These are phyloP conservation scores for Harpagifer antarcticus DNA, from an alignment of 2,797 vertebrate genomes.

Conservation along the genomic window DNA sequence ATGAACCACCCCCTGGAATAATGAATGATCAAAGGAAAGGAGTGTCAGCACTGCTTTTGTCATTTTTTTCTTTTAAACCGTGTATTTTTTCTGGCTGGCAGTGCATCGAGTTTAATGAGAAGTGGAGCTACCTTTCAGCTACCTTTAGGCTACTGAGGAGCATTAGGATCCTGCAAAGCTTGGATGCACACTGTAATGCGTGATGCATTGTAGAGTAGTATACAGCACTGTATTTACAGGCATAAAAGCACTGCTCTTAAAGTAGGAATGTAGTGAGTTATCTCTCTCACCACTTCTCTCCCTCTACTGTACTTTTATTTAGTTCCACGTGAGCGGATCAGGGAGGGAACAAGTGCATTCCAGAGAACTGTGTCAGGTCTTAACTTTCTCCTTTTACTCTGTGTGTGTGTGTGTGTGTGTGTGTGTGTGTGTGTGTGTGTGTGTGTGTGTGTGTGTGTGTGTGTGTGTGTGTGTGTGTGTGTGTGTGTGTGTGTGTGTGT, in stretches of 20 bases:
- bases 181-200: conserved; percentile 2
- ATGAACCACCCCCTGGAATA: conserved; percentile 47
- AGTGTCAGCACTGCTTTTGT: conserved; percentile 21
- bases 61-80: conserved; percentile 49
- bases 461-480: too few relatives aligned
- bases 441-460: too few relatives aligned
- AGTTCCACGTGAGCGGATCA: conserved; percentile 71
- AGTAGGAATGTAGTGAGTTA: conserved; percentile 31
- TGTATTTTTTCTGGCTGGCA: conserved; percentile 27
- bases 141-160: conserved; percentile 45
- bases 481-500: too few relatives aligned
- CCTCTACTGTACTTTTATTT: conserved; percentile 63
- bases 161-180: conserved; percentile 23
- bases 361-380: conserved; percentile 73
- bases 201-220: conserved; percentile 17
- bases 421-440: too few relatives aligned
- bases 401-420: conserved; percentile 26
- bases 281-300: conserved; percentile 31
- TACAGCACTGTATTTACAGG: conserved; percentile 33
- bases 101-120: conserved; percentile 43
- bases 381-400: conserved; percentile 66
- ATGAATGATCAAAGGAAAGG: conserved; percentile 54
- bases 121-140: conserved; percentile 51
- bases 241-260: conserved; percentile 39
- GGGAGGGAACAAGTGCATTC: conserved; percentile 73